Evolutionary conservation across 2,888 invertebrate genomes (phyloP).

Genomic region (Synergus gifuensis): DNA sequence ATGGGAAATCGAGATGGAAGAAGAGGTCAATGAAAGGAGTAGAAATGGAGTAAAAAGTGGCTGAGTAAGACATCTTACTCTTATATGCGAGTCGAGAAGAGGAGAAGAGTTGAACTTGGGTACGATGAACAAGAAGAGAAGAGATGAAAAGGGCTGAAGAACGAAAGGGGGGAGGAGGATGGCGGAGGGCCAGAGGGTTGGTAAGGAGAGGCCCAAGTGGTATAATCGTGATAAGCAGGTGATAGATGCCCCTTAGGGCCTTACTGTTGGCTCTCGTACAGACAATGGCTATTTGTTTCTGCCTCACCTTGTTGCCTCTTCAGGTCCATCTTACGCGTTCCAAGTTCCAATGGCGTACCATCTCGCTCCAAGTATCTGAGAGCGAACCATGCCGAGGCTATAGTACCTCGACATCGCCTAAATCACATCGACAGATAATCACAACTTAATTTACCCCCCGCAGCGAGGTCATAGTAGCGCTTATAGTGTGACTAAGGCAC

Average conservation of each 20-base stretch:
- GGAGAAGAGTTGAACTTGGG: constrained; percentile 1
- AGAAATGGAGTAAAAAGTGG: constrained; percentile 65
- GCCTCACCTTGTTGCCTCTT: constrained; percentile 60
- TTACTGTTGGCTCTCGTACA: constrained; percentile 71
- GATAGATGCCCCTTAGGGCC: constrained; percentile 76
- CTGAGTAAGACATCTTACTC: constrained; percentile 69
- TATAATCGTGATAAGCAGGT: constrained; percentile 78
- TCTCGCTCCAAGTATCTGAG: constrained; percentile 45
- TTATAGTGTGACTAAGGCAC: constrained; percentile 50
- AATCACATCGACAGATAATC: constrained; percentile 78
- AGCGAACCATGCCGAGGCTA: constrained; percentile 45
- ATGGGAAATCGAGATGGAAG: constrained; percentile 55
- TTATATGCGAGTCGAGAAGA: constrained; percentile 52
- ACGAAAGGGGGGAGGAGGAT: constrained; percentile 43
- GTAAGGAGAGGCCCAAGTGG: constrained; percentile 71
- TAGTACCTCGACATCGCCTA: constrained; percentile 64
- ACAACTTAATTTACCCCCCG: constrained; percentile 78
- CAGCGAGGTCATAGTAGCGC: constrained; percentile 58
- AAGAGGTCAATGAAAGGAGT: constrained; percentile 66
- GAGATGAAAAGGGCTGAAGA: not conserved
- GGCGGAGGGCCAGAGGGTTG: constrained; percentile 55
- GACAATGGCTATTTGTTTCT: constrained; percentile 78
- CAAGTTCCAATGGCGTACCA: constrained; percentile 49
- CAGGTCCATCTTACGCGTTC: constrained; percentile 52
- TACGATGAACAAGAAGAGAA: constrained; percentile 26